Conservation (phyloP, 64 coral and sea anemone species). For the Actinia tenebrosa region DNA sequence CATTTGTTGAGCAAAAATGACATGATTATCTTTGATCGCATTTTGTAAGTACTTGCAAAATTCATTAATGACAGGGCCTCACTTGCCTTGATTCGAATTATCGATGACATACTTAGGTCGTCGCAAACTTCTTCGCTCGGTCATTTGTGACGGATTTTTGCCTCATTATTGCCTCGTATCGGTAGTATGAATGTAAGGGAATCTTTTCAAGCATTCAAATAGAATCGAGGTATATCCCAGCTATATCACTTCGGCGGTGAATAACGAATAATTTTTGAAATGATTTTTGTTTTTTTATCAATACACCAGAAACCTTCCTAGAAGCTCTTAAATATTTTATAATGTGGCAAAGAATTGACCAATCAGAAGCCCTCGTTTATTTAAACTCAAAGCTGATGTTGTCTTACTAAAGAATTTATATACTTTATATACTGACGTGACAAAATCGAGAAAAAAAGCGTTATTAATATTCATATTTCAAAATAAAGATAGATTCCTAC, state of each 20-base stretch:
- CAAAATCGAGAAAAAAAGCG: neutral
- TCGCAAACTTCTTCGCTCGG: neutral
- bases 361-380: neutral
- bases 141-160: neutral
- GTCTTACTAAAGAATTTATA: neutral
- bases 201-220: neutral
- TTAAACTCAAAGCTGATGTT: neutral
- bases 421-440: neutral
- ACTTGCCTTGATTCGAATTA: neutral
- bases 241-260: neutral
- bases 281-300: neutral
- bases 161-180: neutral
- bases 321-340: conserved; percentile 12
- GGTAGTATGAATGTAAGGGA: neutral
- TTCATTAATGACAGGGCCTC: neutral
- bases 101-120: neutral
- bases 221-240: neutral
- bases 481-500: neutral
- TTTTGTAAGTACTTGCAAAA: neutral
- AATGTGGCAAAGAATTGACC: neutral
- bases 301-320: neutral
- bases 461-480: neutral
- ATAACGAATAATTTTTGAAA: neutral
- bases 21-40: conserved; percentile 15
- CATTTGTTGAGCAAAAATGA: conserved; percentile 12